Conservation (phyloP, 2,797 vertebrate species). For the Anomalospiza imberbis region DNA sequence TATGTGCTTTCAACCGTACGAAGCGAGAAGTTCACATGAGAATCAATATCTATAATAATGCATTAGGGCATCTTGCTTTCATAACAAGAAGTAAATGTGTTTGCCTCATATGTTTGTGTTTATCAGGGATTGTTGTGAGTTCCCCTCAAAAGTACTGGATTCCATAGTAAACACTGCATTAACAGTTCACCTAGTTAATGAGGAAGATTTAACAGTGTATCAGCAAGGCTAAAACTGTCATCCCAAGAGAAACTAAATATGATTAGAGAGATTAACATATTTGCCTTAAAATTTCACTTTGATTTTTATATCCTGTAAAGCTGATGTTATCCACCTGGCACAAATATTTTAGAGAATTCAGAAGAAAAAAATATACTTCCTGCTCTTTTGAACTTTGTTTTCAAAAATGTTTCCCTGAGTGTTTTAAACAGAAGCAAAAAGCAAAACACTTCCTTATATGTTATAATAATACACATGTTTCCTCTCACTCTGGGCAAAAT, state of each 20-base stretch:
- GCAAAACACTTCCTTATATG: background rate
- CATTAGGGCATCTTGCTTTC: background rate
- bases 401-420: background rate
- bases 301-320: background rate
- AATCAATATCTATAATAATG: background rate
- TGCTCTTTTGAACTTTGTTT: background rate
- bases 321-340: background rate
- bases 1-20: fast-evolving
- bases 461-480: background rate
- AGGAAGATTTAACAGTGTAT: background rate
- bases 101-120: background rate
- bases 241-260: background rate
- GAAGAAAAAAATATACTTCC: background rate
- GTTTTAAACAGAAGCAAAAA: background rate
- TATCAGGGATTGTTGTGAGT: background rate
- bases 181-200: background rate
- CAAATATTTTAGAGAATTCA: background rate
- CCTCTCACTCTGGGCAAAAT: background rate
- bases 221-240: background rate
- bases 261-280: background rate
- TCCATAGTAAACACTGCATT: background rate
- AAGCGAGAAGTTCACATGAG: background rate
- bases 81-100: background rate
- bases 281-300: background rate
- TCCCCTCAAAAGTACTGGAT: background rate